Evolutionary conservation across 2,797 vertebrate genomes (phyloP), one percentile per base, ranked within the genome.

Genomic region (Sebastes hubbsi): DNA sequence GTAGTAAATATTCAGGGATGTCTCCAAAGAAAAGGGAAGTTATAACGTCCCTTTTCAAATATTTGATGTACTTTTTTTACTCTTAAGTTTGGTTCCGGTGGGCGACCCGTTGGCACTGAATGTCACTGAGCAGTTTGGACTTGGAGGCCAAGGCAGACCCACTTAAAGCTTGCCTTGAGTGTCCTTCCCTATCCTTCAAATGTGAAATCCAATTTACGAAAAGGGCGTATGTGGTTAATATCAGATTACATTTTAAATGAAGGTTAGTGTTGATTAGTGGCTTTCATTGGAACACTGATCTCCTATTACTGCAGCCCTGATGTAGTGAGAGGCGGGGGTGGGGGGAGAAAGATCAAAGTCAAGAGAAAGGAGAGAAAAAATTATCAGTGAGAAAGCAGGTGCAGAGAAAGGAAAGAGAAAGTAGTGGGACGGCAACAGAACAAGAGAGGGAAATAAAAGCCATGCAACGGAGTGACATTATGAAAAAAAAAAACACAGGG

Each of bases 231-330:
- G 86, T 81, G 80, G 85, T 85, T 92, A 81, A 92, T 91, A 92
- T 89, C 81, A 91, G 89, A 91, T 92, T 94, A 88, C 83, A 87
- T 83, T 93, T 88, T 92, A 93, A 94, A 94, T 93, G 79, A 93
- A 92, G 88, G 92, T 90, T 92, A 90, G 77, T 84, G 86, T 90
- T 92, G 89, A 94, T 94, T 94, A 92, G 89, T 82, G 85, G 87
- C 89, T 90, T 90, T 90, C 90, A 91, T 90, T 89, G 89, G 89
- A 94, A 90, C 88, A 38, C 73, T 91, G 89, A 91, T 90, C 86
- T 90, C 80, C 81, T 88, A 87, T 94, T 92, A 94, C 81, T 74
- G 32, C 77, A 67, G 70, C 64, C 71, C 71, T 73, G 80, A 87
- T 83, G 78, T 72, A 49, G 65, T 25, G 59, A 70, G 66, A 20